Conservation (phyloP, 1,140 invertebrate species). For the Anadara kagoshimensis region DNA sequence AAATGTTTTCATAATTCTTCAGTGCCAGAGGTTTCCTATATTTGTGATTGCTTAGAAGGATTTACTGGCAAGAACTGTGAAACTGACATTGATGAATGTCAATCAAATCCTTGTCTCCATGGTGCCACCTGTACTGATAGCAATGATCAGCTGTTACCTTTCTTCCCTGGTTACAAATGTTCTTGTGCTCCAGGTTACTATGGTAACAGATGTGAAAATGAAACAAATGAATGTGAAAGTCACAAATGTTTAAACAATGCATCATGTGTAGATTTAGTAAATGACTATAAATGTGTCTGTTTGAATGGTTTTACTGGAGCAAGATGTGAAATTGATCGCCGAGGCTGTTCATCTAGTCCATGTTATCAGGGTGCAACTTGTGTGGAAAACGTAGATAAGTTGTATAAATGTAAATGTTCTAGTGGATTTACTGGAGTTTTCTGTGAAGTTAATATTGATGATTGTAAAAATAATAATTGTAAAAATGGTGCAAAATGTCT, state of each 20-base stretch:
- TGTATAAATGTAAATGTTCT: constrained; percentile 50
- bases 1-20: constrained; percentile 39
- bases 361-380: constrained; percentile 55
- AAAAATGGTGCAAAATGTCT: constrained; percentile 36
- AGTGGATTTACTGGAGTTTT: constrained; percentile 46
- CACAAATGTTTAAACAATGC: constrained; percentile 73
- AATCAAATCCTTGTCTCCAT: constrained; percentile 17
- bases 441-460: constrained; percentile 85
- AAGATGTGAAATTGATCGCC: constrained; percentile 46
- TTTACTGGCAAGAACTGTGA: constrained; percentile 42
- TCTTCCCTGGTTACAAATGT: constrained; percentile 78
- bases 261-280: constrained; percentile 85
- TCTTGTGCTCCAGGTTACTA: constrained; percentile 55
- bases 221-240: constrained; percentile 48
- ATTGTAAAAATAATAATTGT: constrained; percentile 83
- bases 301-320: constrained; percentile 43
- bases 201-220: constrained; percentile 76
- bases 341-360: constrained; percentile 50
- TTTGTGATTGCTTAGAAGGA: constrained; percentile 91
- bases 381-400: constrained; percentile 65
- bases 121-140: constrained; percentile 85
- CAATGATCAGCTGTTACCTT: constrained; percentile 75
- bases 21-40: constrained; percentile 53
- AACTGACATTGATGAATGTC: constrained; percentile 51
- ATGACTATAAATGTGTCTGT: constrained; percentile 52